Conservation (phyloP, 2,888 invertebrate species). For the Gnatocerus cornutus region DNA sequence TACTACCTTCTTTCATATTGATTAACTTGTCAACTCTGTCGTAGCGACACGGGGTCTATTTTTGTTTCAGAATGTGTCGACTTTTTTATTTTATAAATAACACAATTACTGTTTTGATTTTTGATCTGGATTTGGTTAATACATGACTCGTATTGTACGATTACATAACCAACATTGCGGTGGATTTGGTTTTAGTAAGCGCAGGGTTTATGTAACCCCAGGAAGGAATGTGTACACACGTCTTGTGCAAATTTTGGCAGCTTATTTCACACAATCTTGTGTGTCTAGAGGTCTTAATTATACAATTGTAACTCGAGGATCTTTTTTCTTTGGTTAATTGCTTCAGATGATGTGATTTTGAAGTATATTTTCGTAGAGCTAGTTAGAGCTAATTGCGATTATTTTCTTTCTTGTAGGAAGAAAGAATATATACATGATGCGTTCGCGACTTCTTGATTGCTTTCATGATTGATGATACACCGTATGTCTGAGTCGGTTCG, state of each 20-base stretch:
- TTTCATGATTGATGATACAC: constrained; percentile 67
- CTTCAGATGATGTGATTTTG: constrained; percentile 15
- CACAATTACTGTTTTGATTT: too few species aligned
- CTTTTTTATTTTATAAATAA: too few species aligned
- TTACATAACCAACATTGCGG: not conserved
- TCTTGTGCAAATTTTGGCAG: not conserved
- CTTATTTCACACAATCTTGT: not conserved
- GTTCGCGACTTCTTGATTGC: constrained; percentile 63
- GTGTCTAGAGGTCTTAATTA: not conserved
- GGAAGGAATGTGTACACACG: not conserved
- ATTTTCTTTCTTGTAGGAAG: constrained; percentile 44
- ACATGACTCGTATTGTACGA: not conserved
- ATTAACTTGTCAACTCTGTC: not conserved
- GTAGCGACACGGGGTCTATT: too few species aligned
- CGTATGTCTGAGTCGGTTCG: constrained; percentile 63
- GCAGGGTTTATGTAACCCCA: not conserved
- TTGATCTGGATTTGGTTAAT: too few species aligned
- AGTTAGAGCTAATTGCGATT: constrained; percentile 39
- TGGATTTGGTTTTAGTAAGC: constrained; percentile 2
- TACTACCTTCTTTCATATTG: constrained; percentile 4
- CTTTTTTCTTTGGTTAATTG: constrained; percentile 6
- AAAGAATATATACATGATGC: constrained; percentile 50
- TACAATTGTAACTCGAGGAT: too few species aligned
- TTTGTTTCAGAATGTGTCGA: too few species aligned
- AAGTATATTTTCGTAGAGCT: constrained; percentile 21